Base-by-base conservation (phyloP, 1,140 invertebrate genomes). In the Teleopsis dalmanni region DNA sequence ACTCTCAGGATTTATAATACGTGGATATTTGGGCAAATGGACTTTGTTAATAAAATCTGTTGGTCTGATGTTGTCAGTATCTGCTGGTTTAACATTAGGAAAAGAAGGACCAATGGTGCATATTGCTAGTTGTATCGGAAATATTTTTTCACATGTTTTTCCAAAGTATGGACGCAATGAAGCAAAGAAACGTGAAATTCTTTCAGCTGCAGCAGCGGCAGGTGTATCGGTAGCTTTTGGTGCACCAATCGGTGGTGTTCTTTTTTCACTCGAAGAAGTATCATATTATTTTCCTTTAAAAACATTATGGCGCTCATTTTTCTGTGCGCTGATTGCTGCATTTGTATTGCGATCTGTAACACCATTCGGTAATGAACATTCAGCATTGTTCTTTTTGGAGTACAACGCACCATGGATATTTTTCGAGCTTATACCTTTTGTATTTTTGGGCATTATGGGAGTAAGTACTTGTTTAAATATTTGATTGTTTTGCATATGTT, bases 31-130 rank as follows among this genome's bases (percentile, higher is more conserved):
- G 36, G 96, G 97, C 34, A 99, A 98, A 76, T 99, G 96, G 97
- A 99, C 97, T 0, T 75, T 99, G 38, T 82, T 99, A 23, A 98
- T 99, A 54, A 99, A 99, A 76, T 95, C 91, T 2, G 86, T 95
- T 5, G 89, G 89, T 50, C 76, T 94, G 21, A 93, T 94, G 70
- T 73, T 98, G 19, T 91, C 92, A 0, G 94, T 98, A 38, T 94
- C 94, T 2, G 87, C 95, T 8, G 95, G 95, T 2, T 78, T 99
- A 2, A 96, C 87, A 62, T 80, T 99, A 10, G 97, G 97, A 38
- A 99, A 99, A 74, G 96, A 99, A 75, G 97, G 97, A 2, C 97
- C 97, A 3, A 95, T 99, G 87, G 97, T 99, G n/a, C 97, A 99
- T 65, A 95, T 99, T 51, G 95, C 88, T 14, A 88, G 86, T 61